A percentile compares a stretch with the other conserved stretches of the same genome.
Evolutionary conservation across 2,113 vertebrate species (phyloP).

Genomic region (Zeus faber): DNA sequence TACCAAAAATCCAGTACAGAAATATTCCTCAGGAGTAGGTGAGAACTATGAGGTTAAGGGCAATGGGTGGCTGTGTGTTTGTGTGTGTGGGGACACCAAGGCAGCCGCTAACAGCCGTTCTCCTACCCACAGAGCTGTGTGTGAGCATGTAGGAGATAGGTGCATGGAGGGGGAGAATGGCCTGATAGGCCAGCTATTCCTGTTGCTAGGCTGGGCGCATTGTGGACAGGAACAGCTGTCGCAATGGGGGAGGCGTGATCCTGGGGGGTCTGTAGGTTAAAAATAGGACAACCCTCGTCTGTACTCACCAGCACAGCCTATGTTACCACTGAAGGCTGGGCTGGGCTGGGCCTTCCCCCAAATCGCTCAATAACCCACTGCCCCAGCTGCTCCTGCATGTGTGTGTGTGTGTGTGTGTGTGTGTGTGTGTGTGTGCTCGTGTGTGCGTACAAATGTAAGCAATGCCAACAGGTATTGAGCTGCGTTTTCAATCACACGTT

Average conservation of each 20-base stretch:
- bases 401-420: conserved; percentile 31
- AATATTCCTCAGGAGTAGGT: neutral
- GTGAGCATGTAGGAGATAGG: conserved; percentile 13
- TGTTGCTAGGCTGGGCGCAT: conserved; percentile 56
- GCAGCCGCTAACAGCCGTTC: conserved; percentile 16
- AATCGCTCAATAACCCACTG: conserved; percentile 31
- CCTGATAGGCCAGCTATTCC: conserved; percentile 66
- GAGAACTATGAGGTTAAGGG: neutral
- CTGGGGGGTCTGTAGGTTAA: conserved; percentile 58
- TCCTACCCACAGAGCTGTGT: conserved; percentile 27
- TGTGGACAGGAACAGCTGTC: conserved; percentile 80
- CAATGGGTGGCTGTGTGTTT: neutral
- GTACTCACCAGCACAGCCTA: conserved; percentile 5
- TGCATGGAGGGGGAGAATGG: conserved; percentile 21
- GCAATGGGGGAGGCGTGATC: conserved; percentile 58
- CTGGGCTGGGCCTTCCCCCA: conserved; percentile 35
- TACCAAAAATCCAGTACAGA: conserved; percentile 21
- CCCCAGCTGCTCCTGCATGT: conserved; percentile 53
- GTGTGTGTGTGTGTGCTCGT: conserved; percentile 3
- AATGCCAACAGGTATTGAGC: too few relatives aligned
- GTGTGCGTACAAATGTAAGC: neutral
- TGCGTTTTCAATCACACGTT: too few relatives aligned
- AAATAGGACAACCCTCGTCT: conserved; percentile 71
- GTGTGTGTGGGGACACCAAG: neutral
- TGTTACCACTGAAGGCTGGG: conserved; percentile 22